Evolutionary conservation across 2,888 invertebrate genomes (phyloP).

Genomic region (Tridacna gigas): DNA sequence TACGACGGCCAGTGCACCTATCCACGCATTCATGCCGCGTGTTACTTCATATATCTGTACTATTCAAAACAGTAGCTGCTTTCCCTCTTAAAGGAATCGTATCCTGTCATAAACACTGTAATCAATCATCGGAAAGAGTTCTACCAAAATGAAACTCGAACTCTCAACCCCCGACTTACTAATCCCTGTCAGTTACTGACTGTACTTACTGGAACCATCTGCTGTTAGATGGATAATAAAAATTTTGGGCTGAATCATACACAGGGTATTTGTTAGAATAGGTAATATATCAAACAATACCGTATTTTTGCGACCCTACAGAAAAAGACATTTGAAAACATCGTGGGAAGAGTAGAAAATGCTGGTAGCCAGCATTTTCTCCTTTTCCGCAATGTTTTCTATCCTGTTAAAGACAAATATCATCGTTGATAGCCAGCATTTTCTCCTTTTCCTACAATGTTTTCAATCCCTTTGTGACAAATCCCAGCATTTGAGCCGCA

Average conservation of each 20-base stretch:
- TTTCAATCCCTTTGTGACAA: too few relatives aligned
- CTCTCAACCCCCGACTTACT: not conserved
- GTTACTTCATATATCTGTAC: not conserved
- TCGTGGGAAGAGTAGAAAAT: not conserved
- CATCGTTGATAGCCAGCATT: not conserved
- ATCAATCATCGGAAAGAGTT: not conserved
- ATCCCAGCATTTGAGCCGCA: too few relatives aligned
- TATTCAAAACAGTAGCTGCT: not conserved
- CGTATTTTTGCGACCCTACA: too few relatives aligned
- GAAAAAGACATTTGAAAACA: not conserved
- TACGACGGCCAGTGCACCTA: not conserved
- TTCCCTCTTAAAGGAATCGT: not conserved
- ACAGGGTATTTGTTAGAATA: too few relatives aligned
- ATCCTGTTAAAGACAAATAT: not conserved
- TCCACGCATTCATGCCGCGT: not conserved
- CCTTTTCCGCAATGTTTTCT: not conserved
- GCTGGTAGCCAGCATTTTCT: not conserved
- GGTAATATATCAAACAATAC: too few relatives aligned
- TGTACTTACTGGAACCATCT: not conserved
- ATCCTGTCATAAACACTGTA: not conserved
- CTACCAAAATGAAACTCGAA: not conserved
- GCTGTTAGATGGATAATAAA: too few relatives aligned
- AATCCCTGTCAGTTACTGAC: not conserved
- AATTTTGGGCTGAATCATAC: too few relatives aligned
- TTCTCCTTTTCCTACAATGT: too few relatives aligned